Conservation (phyloP, 2,888 invertebrate species). For the Synanthedon vespiformis region DNA sequence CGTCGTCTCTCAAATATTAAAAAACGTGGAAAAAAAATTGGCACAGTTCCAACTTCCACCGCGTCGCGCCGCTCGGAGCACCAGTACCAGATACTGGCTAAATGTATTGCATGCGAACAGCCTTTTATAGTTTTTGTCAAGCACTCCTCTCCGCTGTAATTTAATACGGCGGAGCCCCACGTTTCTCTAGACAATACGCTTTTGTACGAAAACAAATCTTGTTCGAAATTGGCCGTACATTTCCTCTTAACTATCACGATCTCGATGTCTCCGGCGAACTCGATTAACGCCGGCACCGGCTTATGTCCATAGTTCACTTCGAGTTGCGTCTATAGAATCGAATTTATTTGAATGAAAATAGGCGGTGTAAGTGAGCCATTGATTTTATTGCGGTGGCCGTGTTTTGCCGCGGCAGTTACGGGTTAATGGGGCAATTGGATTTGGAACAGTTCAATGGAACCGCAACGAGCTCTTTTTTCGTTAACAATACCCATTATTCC, state of each 20-base stretch:
- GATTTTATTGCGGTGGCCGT: slow-evolving; percentile 40
- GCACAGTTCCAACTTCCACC: slow-evolving; percentile 33
- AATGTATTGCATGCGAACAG: slow-evolving; percentile 41
- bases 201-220: slow-evolving; percentile 36
- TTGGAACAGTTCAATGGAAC: slow-evolving; percentile 28
- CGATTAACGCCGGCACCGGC: slow-evolving; percentile 24
- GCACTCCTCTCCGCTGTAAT: slow-evolving; percentile 26
- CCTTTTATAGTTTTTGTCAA: slow-evolving; percentile 43
- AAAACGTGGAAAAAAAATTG: slow-evolving; percentile 41
- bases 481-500: slow-evolving; percentile 12
- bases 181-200: slow-evolving; percentile 28
- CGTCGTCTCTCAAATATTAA: slow-evolving; percentile 22
- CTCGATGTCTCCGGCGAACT: slow-evolving; percentile 10
- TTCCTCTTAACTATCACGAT: slow-evolving; percentile 16
- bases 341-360: slow-evolving; percentile 38
- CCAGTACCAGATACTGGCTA: slow-evolving; percentile 23
- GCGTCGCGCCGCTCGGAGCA: slow-evolving; percentile 19
- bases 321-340: slow-evolving; percentile 3
- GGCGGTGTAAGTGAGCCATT: slow-evolving; percentile 39
- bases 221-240: slow-evolving; percentile 28
- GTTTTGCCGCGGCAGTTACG: slow-evolving; percentile 34
- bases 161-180: slow-evolving; percentile 28
- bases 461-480: slow-evolving; percentile 21
- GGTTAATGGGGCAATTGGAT: slow-evolving; percentile 44
- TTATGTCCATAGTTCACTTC: slow-evolving; percentile 13